These are phyloP conservation scores for Oreotrochilus melanogaster DNA, from an alignment of 2,113 vertebrate genomes.

Conservation along the genomic window DNA sequence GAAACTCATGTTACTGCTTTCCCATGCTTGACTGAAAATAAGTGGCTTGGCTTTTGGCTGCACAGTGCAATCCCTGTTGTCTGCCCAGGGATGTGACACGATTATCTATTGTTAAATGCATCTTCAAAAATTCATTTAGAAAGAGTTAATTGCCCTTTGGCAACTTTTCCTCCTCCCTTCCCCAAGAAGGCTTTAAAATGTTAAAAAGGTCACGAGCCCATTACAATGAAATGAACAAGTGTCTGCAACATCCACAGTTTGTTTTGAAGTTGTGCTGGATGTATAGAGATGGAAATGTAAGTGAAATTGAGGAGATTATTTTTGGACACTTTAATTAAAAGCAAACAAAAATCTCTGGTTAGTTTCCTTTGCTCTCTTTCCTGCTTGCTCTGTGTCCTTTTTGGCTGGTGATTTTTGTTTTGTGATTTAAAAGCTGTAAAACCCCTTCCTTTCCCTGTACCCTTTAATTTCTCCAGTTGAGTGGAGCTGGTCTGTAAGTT, in stretches of 20 bases:
- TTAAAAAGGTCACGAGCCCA: conserved; percentile 22
- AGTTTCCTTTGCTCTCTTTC: background rate
- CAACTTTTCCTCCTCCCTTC: conserved; percentile 59
- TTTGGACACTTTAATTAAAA: background rate
- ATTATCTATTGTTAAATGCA: conserved; percentile 39
- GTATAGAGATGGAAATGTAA: conserved; percentile 62
- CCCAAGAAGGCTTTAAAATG: conserved; percentile 40
- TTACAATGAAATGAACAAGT: conserved; percentile 12
- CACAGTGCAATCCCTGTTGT: conserved; percentile 49
- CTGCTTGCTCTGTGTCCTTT: background rate
- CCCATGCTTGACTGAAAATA: conserved; percentile 48
- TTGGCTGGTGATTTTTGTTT: background rate
- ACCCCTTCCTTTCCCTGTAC: background rate
- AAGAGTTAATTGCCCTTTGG: conserved; percentile 61
- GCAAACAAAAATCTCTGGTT: background rate
- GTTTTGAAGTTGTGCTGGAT: conserved; percentile 40
- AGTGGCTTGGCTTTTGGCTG: conserved; percentile 32
- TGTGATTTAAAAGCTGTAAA: background rate
- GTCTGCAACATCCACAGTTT: conserved; percentile 24
- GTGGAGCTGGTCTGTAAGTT: conserved; percentile 43
- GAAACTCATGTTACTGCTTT: conserved; percentile 10
- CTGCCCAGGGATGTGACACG: conserved; percentile 23
- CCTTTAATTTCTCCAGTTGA: conserved; percentile 32
- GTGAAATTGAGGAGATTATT: background rate
- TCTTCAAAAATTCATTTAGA: conserved; percentile 60